Evolutionary conservation across 2,888 invertebrate genomes (phyloP).

Genomic region (Eupithecia tripunctaria): DNA sequence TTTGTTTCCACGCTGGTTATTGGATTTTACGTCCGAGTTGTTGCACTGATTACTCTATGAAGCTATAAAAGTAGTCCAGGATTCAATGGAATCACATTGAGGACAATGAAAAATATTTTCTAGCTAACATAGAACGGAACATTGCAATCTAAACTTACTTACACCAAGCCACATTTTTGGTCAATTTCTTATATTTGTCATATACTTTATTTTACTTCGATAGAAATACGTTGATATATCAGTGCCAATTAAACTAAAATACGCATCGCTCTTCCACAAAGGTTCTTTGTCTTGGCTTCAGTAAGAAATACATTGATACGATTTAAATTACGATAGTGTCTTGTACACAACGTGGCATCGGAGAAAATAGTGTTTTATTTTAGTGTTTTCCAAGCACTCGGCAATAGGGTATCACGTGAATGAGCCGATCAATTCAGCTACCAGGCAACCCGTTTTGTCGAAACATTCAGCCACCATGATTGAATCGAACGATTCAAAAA

Average conservation of each 20-base stretch:
- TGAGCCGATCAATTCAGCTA: conserved; percentile 1
- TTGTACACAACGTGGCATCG: conserved; percentile 44
- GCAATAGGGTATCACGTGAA: not conserved
- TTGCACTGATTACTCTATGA: not conserved
- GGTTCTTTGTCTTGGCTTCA: conserved; percentile 24
- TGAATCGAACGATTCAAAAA: not conserved
- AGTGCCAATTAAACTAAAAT: not conserved
- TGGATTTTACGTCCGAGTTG: not conserved
- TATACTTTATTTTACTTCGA: not conserved
- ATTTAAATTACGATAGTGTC: conserved; percentile 54
- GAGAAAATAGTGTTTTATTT: conserved; percentile 57
- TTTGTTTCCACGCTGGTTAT: conserved; percentile 4
- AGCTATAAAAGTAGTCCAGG: not conserved
- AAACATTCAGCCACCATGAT: not conserved
- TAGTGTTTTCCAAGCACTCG: conserved; percentile 54
- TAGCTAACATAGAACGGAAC: not conserved
- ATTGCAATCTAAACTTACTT: not conserved
- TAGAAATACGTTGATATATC: not conserved
- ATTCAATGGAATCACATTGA: not conserved
- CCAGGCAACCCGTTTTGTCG: not conserved
- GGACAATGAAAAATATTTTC: not conserved
- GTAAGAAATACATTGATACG: conserved; percentile 39
- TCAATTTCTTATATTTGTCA: not conserved
- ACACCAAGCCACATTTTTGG: not conserved
- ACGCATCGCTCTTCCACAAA: not conserved